A percentile compares a stretch with the other conserved stretches of the same genome.
Conservation (phyloP, 2,888 invertebrate genomes). For the Poecilobothrus nobilitatus region DNA sequence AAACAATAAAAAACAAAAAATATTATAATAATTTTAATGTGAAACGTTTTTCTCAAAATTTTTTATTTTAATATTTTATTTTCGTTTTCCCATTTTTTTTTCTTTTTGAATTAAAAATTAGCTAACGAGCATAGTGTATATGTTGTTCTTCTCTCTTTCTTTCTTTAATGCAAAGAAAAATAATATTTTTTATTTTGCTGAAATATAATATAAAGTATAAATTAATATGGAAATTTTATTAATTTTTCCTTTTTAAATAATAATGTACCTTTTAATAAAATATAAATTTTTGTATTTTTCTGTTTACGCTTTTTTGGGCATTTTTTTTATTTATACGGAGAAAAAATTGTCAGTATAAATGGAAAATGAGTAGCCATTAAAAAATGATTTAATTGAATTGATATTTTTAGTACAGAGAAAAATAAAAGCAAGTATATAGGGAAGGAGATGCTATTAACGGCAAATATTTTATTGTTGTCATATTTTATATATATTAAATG, state of each 20-base stretch:
- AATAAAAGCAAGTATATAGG: too few relatives aligned
- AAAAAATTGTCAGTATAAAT: not conserved
- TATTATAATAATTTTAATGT: not conserved
- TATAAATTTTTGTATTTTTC: not conserved
- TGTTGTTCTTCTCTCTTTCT: too few relatives aligned
- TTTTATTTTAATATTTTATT: not conserved
- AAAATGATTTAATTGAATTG: conserved; percentile 2
- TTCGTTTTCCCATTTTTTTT: not conserved
- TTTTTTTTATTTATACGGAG: too few relatives aligned
- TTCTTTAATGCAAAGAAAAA: too few relatives aligned
- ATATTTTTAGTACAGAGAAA: not conserved
- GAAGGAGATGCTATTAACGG: too few relatives aligned
- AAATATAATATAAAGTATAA: not conserved
- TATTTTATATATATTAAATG: too few relatives aligned
- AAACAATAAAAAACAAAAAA: too few relatives aligned
- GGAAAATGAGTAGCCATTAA: not conserved
- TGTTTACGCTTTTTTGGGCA: too few relatives aligned
- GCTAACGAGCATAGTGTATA: not conserved
- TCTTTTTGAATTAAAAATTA: not conserved
- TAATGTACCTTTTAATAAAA: not conserved
- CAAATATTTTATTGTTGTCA: too few relatives aligned
- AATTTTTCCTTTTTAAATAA: not conserved
- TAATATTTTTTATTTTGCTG: too few relatives aligned
- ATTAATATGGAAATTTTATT: not conserved
- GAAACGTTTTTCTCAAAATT: not conserved